phyloP scores from a whole-genome alignment of 1,140 invertebrate genomes.

The Cherax destructor region DNA sequence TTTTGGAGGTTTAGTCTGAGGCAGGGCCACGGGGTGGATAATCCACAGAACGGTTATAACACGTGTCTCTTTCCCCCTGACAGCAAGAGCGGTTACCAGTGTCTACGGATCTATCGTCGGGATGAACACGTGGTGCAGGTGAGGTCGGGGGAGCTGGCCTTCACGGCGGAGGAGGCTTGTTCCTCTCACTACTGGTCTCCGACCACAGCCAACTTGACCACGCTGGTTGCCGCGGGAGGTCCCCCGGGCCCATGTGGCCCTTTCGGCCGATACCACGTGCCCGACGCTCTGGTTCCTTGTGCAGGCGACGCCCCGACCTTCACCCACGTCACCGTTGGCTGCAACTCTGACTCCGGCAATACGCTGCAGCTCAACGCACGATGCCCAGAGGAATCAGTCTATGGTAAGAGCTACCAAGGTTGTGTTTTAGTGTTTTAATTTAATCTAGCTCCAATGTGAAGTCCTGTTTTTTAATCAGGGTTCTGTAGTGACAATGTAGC shows the following conservation, averaged over 20 bases:
- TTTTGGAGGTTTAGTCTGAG: too few species aligned
- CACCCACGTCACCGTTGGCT: constrained; percentile 49
- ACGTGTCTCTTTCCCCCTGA: constrained; percentile 58
- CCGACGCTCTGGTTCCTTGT: constrained; percentile 20
- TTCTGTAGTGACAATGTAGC: too few species aligned
- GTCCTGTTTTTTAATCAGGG: too few species aligned
- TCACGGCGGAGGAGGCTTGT: constrained; percentile 72
- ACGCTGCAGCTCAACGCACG: constrained; percentile 74
- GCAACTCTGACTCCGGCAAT: constrained; percentile 39
- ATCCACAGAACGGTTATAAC: not conserved
- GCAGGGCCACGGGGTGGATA: not conserved
- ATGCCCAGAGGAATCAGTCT: constrained; percentile 73
- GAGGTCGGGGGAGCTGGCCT: constrained; percentile 76
- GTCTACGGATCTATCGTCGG: constrained; percentile 87
- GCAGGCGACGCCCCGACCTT: constrained; percentile 34
- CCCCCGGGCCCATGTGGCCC: constrained; percentile 64
- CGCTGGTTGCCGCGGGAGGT: constrained; percentile 70
- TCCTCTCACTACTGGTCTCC: constrained; percentile 72
- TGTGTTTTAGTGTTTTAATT: too few species aligned
- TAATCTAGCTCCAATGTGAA: too few species aligned
- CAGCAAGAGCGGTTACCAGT: constrained; percentile 91
- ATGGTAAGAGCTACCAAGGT: constrained; percentile 66
- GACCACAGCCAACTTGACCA: constrained; percentile 65
- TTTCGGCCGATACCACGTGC: constrained; percentile 59
- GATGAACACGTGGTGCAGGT: constrained; percentile 88